Evolutionary conservation across 1,140 invertebrate species (phyloP), one percentile per base, ranked within the genome.

Genomic region (Heterodera carotae): DNA sequence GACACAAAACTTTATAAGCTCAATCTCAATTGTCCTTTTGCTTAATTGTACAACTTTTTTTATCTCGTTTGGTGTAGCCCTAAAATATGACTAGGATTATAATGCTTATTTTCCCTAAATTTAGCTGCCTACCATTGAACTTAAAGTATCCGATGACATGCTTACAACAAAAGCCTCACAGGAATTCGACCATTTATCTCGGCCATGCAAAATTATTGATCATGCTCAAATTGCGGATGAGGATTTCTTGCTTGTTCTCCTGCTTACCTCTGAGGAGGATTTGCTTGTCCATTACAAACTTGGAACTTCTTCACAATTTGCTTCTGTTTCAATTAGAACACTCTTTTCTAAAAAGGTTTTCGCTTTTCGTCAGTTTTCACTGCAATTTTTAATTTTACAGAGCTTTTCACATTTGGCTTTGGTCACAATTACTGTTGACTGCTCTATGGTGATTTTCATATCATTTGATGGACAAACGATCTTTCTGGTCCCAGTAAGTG

Each of bases 231-330:
- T 80, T n/a, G 25, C 29, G 5, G 77, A 84, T 34, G 79, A 79
- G 8, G 84, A 80, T 59, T 80, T 80, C n/a, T 39, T 81, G 6
- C 79, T 80, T 29, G 7, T 83, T 22, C 53, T 83, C 8, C 36
- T 69, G 22, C 64, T 80, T 15, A 80, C 79, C 29, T 79, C 82
- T 8, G 79, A 56, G 0, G 48, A 84, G 83, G 81, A 81, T 80
- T 53, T 60, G 60, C 68, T 36, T 29, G 53, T 29, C n/a, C 36
- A 27, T 2, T 43, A 72, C 33, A 36, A 18, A 75, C 5, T 34
- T 3, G 12, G 29, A 12, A 5, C 15, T 31, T 39, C 34, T 34
- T 36, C 34, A 5, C 73, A 77, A 29, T 75, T 33, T 22, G 5
- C 43, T 15, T 73, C 29, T 4, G 34, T 34, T 33, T 18, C 31